Evolutionary conservation across 2,888 invertebrate species (phyloP).

Genomic region (Synanthedon myopaeformis): DNA sequence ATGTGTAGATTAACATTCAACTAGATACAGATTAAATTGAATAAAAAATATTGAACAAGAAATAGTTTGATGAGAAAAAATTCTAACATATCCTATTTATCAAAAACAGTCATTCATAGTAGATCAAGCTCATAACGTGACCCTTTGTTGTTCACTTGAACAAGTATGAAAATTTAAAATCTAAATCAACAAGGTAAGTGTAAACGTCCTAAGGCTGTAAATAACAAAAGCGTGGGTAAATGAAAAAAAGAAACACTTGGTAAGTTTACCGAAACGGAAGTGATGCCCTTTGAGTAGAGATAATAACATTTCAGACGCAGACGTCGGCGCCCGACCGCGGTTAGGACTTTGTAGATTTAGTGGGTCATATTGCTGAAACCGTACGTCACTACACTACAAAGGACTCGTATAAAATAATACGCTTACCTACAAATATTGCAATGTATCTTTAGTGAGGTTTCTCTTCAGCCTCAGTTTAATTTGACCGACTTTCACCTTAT

Average conservation of each 20-base stretch:
- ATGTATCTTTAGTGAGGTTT: no score
- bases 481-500: no score
- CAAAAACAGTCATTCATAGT: no score
- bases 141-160: no score
- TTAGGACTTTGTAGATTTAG: slow-evolving; percentile 25
- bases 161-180: not conserved
- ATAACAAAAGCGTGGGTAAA: slow-evolving; percentile 15
- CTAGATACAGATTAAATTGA: no score
- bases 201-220: slow-evolving; percentile 10
- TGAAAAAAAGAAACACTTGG: slow-evolving; percentile 46
- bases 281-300: slow-evolving; percentile 54
- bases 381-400: slow-evolving; percentile 5
- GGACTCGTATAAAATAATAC: not conserved
- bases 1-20: no score
- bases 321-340: slow-evolving; percentile 16
- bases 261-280: slow-evolving; percentile 48
- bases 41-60: no score
- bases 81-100: no score
- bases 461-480: no score
- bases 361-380: slow-evolving; percentile 19
- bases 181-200: not conserved
- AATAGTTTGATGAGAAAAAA: no score
- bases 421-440: no score
- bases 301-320: slow-evolving; percentile 60
- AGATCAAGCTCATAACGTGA: no score